Evolutionary conservation across 2,888 invertebrate genomes (phyloP).

Genomic region (Oxyscelio sp.): DNA sequence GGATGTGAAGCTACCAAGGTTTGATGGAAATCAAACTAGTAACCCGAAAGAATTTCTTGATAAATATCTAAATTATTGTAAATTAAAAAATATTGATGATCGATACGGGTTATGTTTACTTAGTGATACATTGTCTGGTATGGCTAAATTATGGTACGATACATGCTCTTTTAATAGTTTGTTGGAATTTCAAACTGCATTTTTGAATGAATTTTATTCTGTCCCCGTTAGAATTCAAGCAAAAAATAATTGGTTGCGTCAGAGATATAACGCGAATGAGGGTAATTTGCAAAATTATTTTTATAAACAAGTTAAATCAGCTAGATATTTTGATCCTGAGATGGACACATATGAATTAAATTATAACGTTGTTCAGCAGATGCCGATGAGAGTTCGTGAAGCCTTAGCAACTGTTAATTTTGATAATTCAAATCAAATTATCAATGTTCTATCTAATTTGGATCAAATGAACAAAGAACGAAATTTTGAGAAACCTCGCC

Average conservation of each 20-base stretch:
- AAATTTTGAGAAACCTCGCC: too few relatives aligned
- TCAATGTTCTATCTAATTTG: background rate
- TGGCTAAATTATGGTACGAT: background rate
- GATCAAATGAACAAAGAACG: too few relatives aligned
- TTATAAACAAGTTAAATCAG: background rate
- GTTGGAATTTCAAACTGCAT: background rate
- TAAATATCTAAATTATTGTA: background rate
- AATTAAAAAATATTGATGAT: background rate
- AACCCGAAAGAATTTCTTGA: background rate
- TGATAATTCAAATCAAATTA: background rate
- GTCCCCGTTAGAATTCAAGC: background rate
- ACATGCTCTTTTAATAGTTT: background rate
- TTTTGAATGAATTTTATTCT: slow-evolving; percentile 16
- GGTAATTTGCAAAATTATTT: background rate
- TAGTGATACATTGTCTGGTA: background rate
- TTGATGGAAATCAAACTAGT: background rate
- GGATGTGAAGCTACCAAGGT: too few relatives aligned
- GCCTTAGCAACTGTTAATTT: background rate
- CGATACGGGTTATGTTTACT: background rate
- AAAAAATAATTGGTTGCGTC: background rate
- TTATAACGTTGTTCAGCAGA: background rate
- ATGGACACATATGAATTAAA: background rate
- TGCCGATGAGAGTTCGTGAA: background rate
- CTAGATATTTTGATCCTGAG: background rate
- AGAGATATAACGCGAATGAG: background rate